phyloP scores from a whole-genome alignment of 2,888 invertebrate species.

The Rhaphigaster nebulosa region DNA sequence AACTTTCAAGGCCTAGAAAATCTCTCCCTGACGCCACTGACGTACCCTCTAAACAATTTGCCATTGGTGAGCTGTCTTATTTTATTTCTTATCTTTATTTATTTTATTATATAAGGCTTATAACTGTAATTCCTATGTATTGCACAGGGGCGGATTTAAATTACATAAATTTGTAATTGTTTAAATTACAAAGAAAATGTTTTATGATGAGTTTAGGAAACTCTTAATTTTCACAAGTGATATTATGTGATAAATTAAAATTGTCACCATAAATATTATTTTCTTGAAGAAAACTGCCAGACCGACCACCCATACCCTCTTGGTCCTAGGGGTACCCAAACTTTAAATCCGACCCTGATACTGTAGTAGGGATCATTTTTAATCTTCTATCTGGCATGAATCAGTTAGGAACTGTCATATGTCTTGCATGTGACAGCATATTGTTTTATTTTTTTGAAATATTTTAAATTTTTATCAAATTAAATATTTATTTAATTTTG shows the following conservation, averaged over 20 bases:
- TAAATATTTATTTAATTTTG: neutral
- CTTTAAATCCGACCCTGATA: no score
- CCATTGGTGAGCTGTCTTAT: slow-evolving; percentile 78
- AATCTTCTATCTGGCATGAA: neutral
- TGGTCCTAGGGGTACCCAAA: no score
- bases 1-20: slow-evolving; percentile 60
- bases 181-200: no score
- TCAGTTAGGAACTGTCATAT: neutral
- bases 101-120: neutral
- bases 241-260: no score
- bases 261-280: no score
- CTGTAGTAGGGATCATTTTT: neutral
- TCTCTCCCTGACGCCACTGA: slow-evolving; percentile 67
- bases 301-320: no score
- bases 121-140: neutral
- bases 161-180: no score
- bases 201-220: no score
- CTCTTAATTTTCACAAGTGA: no score
- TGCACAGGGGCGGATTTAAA: neutral
- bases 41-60: slow-evolving; percentile 82
- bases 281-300: no score
- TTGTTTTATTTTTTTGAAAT: neutral
- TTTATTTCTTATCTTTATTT: slow-evolving; percentile 44
- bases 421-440: neutral
- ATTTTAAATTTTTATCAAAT: neutral